phyloP scores from a whole-genome alignment of 2,113 vertebrate species.

The Mustelus asterias region DNA sequence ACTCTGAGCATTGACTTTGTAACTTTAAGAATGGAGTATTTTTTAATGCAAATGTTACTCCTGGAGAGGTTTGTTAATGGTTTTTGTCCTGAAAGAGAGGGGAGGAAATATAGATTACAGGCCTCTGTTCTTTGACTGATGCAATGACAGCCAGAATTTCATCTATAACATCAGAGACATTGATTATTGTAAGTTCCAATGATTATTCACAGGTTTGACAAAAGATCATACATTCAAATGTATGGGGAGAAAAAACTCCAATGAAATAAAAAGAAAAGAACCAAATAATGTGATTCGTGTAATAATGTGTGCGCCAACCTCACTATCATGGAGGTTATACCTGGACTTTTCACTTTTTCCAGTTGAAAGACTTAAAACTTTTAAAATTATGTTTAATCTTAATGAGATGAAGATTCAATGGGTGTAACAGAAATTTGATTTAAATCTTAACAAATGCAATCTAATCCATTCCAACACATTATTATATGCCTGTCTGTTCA shows the following conservation, averaged over 20 bases:
- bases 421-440: background rate
- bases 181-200: background rate
- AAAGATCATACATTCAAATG: background rate
- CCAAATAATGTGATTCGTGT: background rate
- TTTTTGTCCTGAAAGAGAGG: background rate
- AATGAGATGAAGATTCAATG: background rate
- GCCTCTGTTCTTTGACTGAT: background rate
- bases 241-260: background rate
- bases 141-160: background rate
- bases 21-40: no score
- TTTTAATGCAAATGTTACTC: no score
- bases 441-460: background rate
- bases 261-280: constrained; percentile 12
- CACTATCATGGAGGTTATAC: background rate
- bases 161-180: background rate
- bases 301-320: background rate
- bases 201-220: background rate
- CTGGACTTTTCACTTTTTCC: background rate
- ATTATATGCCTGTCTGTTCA: background rate
- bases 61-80: background rate
- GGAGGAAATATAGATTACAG: background rate
- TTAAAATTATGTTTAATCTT: background rate
- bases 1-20: no score
- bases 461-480: background rate
- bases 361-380: background rate